These are phyloP conservation scores for Lagria hirta DNA, from an alignment of 2,888 invertebrate species.

Conservation along the genomic window DNA sequence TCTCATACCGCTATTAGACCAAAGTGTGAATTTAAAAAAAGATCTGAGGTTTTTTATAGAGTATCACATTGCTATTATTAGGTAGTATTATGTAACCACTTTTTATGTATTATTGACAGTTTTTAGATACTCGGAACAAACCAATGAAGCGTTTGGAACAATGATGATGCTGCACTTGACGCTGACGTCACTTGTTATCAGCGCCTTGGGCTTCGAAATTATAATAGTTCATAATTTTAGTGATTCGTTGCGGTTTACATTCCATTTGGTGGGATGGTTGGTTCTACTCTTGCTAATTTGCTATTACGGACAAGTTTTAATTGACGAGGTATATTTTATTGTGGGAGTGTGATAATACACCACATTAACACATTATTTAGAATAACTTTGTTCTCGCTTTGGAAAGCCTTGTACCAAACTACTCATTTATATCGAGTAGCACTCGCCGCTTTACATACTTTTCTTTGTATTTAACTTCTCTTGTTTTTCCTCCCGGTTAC, in stretches of 20 bases:
- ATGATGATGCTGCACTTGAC: constrained; percentile 36
- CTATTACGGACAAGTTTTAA: constrained; percentile 37
- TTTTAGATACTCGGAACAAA: constrained; percentile 24
- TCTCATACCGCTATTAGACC: constrained; percentile 14
- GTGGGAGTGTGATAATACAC: no score
- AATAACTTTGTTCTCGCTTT: no score
- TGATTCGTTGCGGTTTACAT: constrained; percentile 33
- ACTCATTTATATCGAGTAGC: no score
- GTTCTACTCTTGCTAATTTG: constrained; percentile 34
- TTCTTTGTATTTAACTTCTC: no score
- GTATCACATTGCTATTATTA: constrained; percentile 38
- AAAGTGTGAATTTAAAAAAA: constrained; percentile 6
- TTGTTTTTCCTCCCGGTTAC: no score
- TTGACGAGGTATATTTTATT: constrained; percentile 37
- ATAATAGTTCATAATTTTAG: constrained; percentile 30
- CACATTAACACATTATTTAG: no score
- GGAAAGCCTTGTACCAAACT: no score
- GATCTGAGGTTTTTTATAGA: constrained; percentile 25
- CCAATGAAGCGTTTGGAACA: constrained; percentile 35
- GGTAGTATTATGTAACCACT: constrained; percentile 34
- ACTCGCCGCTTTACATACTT: no score
- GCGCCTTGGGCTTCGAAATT: constrained; percentile 35
- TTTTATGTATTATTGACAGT: not conserved
- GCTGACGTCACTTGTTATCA: constrained; percentile 37
- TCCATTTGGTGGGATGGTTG: constrained; percentile 38